A percentile compares a stretch with the other conserved stretches of the same genome.
These are phyloP conservation scores for Trichogramma dendrolimi DNA, from an alignment of 2,888 invertebrate genomes.

Conservation along the genomic window DNA sequence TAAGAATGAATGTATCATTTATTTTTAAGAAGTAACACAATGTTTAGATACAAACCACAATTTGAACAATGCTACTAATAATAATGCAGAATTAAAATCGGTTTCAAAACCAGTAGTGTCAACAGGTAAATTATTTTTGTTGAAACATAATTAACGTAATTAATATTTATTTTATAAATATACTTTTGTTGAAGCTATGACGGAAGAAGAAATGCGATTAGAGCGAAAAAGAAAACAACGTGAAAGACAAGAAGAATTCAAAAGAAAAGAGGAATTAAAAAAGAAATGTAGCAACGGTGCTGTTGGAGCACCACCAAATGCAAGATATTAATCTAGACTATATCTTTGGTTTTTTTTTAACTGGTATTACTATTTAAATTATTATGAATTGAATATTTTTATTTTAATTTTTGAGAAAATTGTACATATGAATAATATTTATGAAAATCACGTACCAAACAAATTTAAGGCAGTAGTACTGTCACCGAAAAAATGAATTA, in stretches of 20 bases:
- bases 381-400: neutral
- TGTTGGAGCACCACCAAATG: slow-evolving; percentile 12
- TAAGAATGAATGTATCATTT: too few species aligned
- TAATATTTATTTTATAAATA: neutral
- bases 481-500: neutral
- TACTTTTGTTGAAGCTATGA: slow-evolving; percentile 18
- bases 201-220: slow-evolving; percentile 31
- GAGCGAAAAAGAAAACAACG: slow-evolving; percentile 31
- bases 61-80: too few species aligned
- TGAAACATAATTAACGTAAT: neutral
- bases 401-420: neutral
- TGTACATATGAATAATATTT: neutral
- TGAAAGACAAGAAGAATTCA: slow-evolving; percentile 32
- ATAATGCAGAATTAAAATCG: too few species aligned
- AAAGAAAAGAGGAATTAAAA: slow-evolving; percentile 26
- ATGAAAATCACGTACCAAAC: neutral
- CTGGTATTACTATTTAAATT: neutral
- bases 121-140: slow-evolving; percentile 10
- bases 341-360: neutral
- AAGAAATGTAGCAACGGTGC: slow-evolving; percentile 4
- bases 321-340: slow-evolving; percentile 21
- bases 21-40: too few species aligned
- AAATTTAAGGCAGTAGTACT: neutral
- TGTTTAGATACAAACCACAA: too few species aligned
- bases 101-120: neutral